Percentiles rank a stretch among this genome's conserved stretches.
phyloP scores from a whole-genome alignment of 2,113 vertebrate species.

The Ciconia boyciana region DNA sequence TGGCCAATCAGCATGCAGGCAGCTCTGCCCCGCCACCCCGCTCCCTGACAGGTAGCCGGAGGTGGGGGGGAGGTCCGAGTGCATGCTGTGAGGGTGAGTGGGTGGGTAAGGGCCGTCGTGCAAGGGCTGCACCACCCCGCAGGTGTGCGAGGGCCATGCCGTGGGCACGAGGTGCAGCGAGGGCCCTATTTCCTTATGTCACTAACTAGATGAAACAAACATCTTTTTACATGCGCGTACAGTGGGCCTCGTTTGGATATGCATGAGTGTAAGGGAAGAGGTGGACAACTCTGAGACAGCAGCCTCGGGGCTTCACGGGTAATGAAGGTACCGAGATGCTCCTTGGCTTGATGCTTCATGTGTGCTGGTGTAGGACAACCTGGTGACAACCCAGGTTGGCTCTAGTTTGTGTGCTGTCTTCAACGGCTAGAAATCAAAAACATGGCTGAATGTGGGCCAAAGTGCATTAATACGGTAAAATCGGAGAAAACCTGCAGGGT shows the following conservation, averaged over 20 bases:
- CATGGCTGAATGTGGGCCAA: no score
- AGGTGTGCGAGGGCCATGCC: fast-evolving
- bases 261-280: fast-evolving
- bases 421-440: background rate
- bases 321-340: fast-evolving
- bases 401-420: fast-evolving
- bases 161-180: fast-evolving
- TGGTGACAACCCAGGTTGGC: fast-evolving
- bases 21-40: no score
- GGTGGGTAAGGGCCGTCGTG: fast-evolving
- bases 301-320: background rate
- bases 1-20: background rate
- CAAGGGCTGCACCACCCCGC: background rate
- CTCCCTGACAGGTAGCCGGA: no score
- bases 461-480: no score
- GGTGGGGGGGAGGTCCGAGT: fast-evolving
- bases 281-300: fast-evolving
- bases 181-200: fast-evolving
- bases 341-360: background rate
- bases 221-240: fast-evolving
- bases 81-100: fast-evolving
- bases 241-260: background rate
- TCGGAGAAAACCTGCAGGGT: no score
- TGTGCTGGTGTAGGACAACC: background rate
- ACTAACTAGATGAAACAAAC: fast-evolving